Evolutionary conservation across 2,113 vertebrate genomes (phyloP), one percentile per base, ranked within the genome.

Genomic region (Haemorhous mexicanus): DNA sequence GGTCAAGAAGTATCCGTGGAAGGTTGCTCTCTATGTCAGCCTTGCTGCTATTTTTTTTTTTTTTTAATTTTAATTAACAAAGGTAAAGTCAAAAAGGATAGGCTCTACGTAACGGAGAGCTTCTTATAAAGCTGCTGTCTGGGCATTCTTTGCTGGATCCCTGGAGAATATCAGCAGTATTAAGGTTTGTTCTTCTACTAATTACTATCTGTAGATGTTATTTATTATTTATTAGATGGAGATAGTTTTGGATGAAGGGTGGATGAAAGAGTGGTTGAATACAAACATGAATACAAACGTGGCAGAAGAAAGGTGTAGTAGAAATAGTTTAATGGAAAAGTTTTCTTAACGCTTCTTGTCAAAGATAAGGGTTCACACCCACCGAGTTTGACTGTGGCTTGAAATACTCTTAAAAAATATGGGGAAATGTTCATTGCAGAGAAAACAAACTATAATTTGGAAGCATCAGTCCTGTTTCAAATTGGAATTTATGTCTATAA

Each of bases 1-100:
- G 10, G 28, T 67, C 0, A 18, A 41, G 53, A 35, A 16, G n/a
- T 1, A 1, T 43, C 0, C 5, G 23, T 28, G 1, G 7, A 23
- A 28, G 11, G 0, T 0, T 61, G 7, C 1, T 81, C 2, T n/a
- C 1, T 27, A 22, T 21, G 7, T 27, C 0, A 14, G 26, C 0
- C 0, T 63, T 68, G 7, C 11, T 44, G 21, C 0, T 27, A 0
- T 5, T 12, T 8, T 3, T 7, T 16, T 16, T 16, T 4, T 55
- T 72, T 64, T 3, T 7, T 16, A 43, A 43, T 4, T 55, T 72
- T 64, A 28, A 16, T 11, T 87, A 81, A 28, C 7, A 13, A 77
- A 76, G 28, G 14, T 66, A 35, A 53, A 7, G 4, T 13, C 4
- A 35, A 22, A 46, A 67, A 30, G 41, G 22, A 30, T 28, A 24